Evolutionary conservation across 2,113 vertebrate species (phyloP), one percentile per base, ranked within the genome.

Genomic region (Solea solea): DNA sequence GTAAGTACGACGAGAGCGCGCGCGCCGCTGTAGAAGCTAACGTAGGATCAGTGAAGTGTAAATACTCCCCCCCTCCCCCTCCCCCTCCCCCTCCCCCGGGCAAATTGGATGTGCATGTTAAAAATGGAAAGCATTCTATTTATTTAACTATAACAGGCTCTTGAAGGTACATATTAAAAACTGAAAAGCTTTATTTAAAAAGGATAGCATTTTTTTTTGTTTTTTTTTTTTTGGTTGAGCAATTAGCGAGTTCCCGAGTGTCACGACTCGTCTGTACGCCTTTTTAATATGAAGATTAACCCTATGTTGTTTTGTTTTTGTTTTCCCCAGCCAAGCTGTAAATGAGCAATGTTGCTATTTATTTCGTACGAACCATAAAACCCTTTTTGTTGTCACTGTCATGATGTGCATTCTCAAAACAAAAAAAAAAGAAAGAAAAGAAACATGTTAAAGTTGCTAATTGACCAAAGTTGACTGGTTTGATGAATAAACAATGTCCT

Each of bases 381-480:
- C 21, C 21, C 74, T 72, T 79, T 88, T 84, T 82, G 81, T 93
- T 90, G 86, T 91, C 90, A 88, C 91, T 91, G 89, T 92, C 86
- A 86, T 76, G 21, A 88, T 91, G 92, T 92, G 89, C 88, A 92
- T 93, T 93, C 82, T 92, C 85, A 89, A 88, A 90, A 92, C 21
- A 21, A 21, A 21, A 21, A 21, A 21, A 21, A 21, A 21, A 21
- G 21, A 21, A 21, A 21, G 21, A 21, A 21, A 21, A 21, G 21
- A 21, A 21, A 21, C 21, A 21, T 92, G 91, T 88, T 88, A 88
- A 92, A 88, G 85, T 94, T 92, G 93, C 93, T 94, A 94, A 93
- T 88, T 93, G 91, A 92, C 94, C 94, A 94, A 94, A 94, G 94
- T 94, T 89, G 90, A 93, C 93, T 94, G 94, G 93, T 94, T 93